Conservation (phyloP, 1,140 invertebrate genomes). For the Saxidomus purpurata region DNA sequence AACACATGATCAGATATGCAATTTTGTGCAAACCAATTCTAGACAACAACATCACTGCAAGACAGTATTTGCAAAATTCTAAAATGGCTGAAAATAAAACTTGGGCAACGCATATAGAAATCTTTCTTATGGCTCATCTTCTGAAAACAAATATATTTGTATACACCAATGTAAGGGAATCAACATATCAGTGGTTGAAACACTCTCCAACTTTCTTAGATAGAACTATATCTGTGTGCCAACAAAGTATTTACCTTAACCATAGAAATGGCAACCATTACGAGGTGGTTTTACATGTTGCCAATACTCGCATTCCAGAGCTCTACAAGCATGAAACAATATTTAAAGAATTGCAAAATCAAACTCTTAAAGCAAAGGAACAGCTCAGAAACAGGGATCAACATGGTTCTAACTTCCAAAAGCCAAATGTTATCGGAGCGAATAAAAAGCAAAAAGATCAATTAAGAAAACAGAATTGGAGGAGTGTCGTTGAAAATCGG, state of each 20-base stretch:
- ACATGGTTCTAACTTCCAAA: no score
- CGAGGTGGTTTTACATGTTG: constrained; percentile 10
- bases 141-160: constrained; percentile 37
- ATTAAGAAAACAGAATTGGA: neutral
- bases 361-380: neutral
- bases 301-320: neutral
- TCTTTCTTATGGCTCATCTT: constrained; percentile 17
- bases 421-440: no score
- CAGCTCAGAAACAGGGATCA: no score
- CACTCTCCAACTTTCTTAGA: constrained; percentile 1
- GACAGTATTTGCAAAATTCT: neutral
- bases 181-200: constrained; percentile 1
- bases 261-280: constrained; percentile 24
- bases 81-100: neutral
- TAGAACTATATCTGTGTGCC: neutral
- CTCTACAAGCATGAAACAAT: neutral
- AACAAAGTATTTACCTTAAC: constrained; percentile 12
- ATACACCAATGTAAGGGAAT: neutral
- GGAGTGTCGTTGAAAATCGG: neutral
- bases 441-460: neutral
- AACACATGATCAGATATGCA: neutral
- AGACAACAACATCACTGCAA: neutral
- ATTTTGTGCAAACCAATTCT: neutral
- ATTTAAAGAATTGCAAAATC: constrained; percentile 3
- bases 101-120: constrained; percentile 15